These are phyloP conservation scores for Grammomys dolichurus DNA, from an alignment of 2,113 vertebrate genomes.

Conservation along the genomic window DNA sequence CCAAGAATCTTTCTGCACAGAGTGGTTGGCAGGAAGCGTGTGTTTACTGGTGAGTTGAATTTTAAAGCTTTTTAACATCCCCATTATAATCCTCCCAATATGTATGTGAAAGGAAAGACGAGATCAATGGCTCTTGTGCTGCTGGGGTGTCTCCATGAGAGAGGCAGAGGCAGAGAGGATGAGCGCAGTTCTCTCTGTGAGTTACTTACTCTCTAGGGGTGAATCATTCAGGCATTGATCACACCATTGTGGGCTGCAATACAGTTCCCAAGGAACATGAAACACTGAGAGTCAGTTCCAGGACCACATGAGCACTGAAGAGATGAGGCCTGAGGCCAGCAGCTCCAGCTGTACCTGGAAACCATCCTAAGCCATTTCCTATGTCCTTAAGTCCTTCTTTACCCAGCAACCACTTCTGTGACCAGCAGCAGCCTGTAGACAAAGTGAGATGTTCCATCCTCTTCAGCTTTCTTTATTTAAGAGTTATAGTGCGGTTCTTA, in stretches of 20 bases:
- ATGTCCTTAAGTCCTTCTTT: not conserved
- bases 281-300: not conserved
- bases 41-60: not conserved
- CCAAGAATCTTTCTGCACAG: not conserved
- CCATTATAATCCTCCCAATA: not conserved
- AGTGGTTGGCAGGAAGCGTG: not conserved
- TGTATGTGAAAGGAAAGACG: not conserved
- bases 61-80: not conserved
- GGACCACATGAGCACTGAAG: not conserved
- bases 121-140: not conserved
- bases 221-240: not conserved
- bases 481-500: not conserved
- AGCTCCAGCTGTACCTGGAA: not conserved
- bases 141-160: not conserved
- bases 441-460: not conserved
- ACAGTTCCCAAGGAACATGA: not conserved
- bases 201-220: not conserved
- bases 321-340: not conserved
- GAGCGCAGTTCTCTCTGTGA: not conserved
- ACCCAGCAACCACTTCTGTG: not conserved
- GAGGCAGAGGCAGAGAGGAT: not conserved
- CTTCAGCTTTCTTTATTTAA: not conserved
- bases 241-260: not conserved
- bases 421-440: not conserved
- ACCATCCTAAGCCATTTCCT: not conserved